phyloP scores from a whole-genome alignment of 1,140 invertebrate species.

The Phortica variegata region DNA sequence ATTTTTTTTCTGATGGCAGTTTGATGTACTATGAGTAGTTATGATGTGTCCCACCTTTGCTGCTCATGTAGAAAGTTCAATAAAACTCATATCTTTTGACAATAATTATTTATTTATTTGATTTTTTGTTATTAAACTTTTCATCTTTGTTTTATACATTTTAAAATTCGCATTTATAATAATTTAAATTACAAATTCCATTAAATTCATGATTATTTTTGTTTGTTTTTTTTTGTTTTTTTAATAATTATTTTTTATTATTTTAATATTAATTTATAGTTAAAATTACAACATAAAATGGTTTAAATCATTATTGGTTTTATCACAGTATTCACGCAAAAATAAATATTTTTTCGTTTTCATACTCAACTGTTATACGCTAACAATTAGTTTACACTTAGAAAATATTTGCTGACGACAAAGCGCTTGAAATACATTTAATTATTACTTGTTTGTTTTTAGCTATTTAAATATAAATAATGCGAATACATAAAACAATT shows the following conservation, averaged over 20 bases:
- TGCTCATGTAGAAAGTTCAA: too few species aligned
- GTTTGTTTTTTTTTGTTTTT: slow-evolving; percentile 5
- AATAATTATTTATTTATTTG: background rate
- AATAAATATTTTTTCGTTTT: slow-evolving; percentile 34
- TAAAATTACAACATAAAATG: too few species aligned
- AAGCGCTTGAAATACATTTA: too few species aligned
- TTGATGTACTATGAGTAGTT: too few species aligned
- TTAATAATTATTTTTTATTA: slow-evolving; percentile 9
- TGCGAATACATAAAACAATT: slow-evolving; percentile 33
- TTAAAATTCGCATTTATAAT: slow-evolving; percentile 15
- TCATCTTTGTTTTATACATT: background rate
- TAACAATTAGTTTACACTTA: slow-evolving; percentile 37
- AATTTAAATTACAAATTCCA: slow-evolving; percentile 25
- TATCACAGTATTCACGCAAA: slow-evolving; percentile 54
- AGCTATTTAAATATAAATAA: slow-evolving; percentile 40
- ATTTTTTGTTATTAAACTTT: background rate
- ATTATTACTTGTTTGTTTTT: too few species aligned
- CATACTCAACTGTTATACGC: slow-evolving; percentile 21
- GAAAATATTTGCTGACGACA: too few species aligned
- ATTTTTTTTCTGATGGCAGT: too few species aligned
- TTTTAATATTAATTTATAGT: slow-evolving; percentile 12
- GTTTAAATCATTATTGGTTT: slow-evolving; percentile 49
- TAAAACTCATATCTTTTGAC: too few species aligned
- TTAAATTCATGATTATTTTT: slow-evolving; percentile 19
- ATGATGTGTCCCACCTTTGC: too few species aligned